Conservation (phyloP, 2,888 invertebrate species). For the Drosophila nigritarsus region DNA sequence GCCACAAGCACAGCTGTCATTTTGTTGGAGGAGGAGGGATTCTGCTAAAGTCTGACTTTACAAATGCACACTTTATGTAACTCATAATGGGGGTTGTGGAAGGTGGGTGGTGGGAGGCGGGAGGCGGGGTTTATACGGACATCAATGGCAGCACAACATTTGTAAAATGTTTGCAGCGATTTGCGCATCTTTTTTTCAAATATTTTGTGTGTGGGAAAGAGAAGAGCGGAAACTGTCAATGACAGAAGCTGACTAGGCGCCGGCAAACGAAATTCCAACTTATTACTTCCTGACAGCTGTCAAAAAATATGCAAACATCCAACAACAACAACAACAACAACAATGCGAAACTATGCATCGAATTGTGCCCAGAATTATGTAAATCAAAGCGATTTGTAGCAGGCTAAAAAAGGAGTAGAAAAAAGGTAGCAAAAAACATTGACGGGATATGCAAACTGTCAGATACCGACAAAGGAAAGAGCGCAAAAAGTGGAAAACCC, state of each 20-base stretch:
- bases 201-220: conserved; percentile 2
- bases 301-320: conserved; percentile 82
- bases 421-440: conserved; percentile 44
- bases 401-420: conserved; percentile 61
- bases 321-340: conserved; percentile 46
- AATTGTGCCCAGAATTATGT: conserved; percentile 77
- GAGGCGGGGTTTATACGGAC: not conserved
- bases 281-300: conserved; percentile 84
- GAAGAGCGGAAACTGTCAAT: conserved; percentile 71
- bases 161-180: conserved; percentile 71
- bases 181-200: conserved; percentile 40
- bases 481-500: conserved; percentile 9
- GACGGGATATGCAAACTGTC: conserved; percentile 74
- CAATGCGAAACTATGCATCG: conserved; percentile 70
- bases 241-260: conserved; percentile 70
- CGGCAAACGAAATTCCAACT: conserved; percentile 73
- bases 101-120: not conserved
- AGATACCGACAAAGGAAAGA: conserved; percentile 25
- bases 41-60: not conserved
- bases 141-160: conserved; percentile 47
- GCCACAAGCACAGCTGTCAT: conserved; percentile 51
- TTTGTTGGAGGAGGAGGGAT: not conserved
- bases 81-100: conserved; percentile 2
- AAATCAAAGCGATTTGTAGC: conserved; percentile 80
- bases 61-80: not conserved